Evolutionary conservation across 1,140 invertebrate species (phyloP).

Genomic region (Pseudomyrmex gracilis): DNA sequence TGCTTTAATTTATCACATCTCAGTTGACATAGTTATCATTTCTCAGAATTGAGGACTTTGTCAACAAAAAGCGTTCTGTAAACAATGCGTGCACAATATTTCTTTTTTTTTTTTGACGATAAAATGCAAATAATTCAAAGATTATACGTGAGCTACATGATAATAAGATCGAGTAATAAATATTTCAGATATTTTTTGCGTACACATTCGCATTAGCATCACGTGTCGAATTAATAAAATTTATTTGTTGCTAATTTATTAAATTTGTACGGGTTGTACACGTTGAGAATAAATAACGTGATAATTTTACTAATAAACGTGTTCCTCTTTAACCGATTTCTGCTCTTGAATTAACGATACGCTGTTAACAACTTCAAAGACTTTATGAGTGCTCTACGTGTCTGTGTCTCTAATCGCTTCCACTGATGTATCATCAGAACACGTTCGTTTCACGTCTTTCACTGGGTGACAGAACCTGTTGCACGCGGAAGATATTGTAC

Average conservation of each 20-base stretch:
- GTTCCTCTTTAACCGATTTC: slow-evolving; percentile 8
- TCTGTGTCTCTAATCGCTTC: slow-evolving; percentile 10
- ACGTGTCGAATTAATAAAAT: neutral
- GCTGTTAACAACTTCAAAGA: slow-evolving; percentile 6
- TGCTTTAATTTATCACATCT: neutral
- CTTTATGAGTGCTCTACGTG: neutral
- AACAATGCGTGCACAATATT: too few relatives aligned
- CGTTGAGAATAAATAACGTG: neutral
- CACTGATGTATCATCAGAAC: slow-evolving; percentile 3
- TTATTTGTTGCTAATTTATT: slow-evolving; percentile 1
- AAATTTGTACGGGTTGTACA: slow-evolving; percentile 3
- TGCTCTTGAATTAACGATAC: slow-evolving; percentile 17
- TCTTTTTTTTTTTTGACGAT: neutral
- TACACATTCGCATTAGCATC: neutral
- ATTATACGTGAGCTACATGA: too few relatives aligned
- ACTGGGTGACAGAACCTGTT: slow-evolving; percentile 19
- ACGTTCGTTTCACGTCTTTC: neutral
- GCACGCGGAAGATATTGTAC: neutral
- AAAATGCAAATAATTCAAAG: neutral
- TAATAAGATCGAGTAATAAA: neutral
- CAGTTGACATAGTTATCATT: neutral
- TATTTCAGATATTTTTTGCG: neutral
- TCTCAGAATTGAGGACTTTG: too few relatives aligned
- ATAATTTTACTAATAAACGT: slow-evolving; percentile 31
- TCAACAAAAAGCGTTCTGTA: too few relatives aligned